Conservation (phyloP, 2,888 invertebrate species). For the Netelia fuscicornis region DNA sequence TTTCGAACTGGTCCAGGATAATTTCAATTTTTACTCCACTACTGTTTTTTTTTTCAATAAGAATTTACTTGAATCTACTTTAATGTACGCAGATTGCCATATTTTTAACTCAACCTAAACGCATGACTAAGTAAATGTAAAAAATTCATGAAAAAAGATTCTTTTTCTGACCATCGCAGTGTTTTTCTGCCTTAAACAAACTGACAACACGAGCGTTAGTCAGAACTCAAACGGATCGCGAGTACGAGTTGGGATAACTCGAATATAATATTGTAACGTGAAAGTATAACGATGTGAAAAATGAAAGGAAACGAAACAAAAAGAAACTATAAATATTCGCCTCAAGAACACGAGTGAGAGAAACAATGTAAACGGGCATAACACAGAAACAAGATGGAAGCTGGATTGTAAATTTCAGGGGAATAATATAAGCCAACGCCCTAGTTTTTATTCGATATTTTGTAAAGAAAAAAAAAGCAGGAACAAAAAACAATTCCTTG, state of each 20-base stretch:
- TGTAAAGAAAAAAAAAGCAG: background rate
- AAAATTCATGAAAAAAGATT: too few relatives aligned
- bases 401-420: slow-evolving; percentile 23
- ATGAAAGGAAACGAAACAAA: too few relatives aligned
- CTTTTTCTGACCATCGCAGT: too few relatives aligned
- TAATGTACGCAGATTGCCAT: too few relatives aligned
- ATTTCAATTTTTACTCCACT: too few relatives aligned
- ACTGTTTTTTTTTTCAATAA: too few relatives aligned
- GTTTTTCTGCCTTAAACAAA: too few relatives aligned
- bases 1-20: too few relatives aligned
- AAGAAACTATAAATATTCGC: background rate
- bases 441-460: slow-evolving; percentile 1
- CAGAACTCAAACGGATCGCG: background rate
- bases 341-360: background rate
- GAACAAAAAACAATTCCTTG: background rate
- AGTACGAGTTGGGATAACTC: slow-evolving; percentile 17
- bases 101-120: too few relatives aligned
- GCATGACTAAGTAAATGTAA: too few relatives aligned
- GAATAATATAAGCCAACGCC: slow-evolving; percentile 27
- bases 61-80: too few relatives aligned
- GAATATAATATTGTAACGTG: slow-evolving; percentile 13
- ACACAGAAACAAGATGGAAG: background rate
- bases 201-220: too few relatives aligned
- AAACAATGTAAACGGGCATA: background rate
- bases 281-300: background rate